Conservation (phyloP, 2,113 vertebrate genomes). For the Eublepharis macularius region DNA sequence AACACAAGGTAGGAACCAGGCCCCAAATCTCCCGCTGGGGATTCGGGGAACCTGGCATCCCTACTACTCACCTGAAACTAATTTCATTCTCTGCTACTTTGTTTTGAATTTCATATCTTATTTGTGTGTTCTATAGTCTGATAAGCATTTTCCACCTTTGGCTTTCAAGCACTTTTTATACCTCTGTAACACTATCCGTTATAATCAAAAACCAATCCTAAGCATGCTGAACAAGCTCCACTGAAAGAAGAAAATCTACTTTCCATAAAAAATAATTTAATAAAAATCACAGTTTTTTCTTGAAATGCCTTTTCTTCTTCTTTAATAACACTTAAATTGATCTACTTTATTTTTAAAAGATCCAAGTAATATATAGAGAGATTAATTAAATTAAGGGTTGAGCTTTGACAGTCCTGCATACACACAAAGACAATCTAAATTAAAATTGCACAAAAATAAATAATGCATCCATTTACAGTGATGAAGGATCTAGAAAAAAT, state of each 20-base stretch:
- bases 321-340: neutral
- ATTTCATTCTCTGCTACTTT: neutral
- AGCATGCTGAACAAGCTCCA: neutral
- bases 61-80: neutral
- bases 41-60: too few relatives aligned
- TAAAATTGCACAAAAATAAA: neutral
- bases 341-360: neutral
- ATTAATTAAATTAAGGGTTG: neutral
- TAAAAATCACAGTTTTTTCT: neutral
- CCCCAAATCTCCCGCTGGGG: too few relatives aligned
- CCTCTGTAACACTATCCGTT: neutral
- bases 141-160: too few relatives aligned
- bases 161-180: neutral
- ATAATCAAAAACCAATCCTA: neutral
- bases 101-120: neutral
- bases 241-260: neutral
- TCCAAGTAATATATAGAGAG: neutral
- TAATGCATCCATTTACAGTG: neutral
- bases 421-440: neutral
- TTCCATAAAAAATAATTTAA: neutral
- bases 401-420: too few relatives aligned
- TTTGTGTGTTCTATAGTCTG: neutral
- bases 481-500: neutral
- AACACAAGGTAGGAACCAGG: too few relatives aligned
- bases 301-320: neutral